Evolutionary conservation across 2,888 invertebrate genomes (phyloP).

Genomic region (Diarsia mendica): DNA sequence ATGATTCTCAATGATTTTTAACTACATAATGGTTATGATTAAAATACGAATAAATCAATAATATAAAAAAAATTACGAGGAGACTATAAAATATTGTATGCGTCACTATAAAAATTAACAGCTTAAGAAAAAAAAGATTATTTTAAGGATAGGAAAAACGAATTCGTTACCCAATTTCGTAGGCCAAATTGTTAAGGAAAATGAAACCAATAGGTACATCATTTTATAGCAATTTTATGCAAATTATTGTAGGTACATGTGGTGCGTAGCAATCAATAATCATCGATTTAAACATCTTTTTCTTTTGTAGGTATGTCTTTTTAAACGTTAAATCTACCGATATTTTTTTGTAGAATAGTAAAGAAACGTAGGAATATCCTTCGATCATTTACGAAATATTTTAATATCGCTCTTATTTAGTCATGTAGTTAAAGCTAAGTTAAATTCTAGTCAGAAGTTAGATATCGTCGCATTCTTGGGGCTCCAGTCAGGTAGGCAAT

Average conservation of each 20-base stretch:
- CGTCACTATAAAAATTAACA: background rate
- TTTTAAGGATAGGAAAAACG: background rate
- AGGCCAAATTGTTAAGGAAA: background rate
- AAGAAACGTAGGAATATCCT: background rate
- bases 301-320: background rate
- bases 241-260: too few species aligned
- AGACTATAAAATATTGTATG: background rate
- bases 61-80: background rate
- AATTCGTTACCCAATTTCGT: background rate
- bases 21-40: background rate
- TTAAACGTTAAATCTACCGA: background rate
- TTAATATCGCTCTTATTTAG: constrained; percentile 11
- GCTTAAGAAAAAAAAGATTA: background rate
- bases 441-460: background rate
- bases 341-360: constrained; percentile 14
- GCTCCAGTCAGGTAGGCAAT: background rate
- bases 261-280: background rate
- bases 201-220: background rate
- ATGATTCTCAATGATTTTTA: constrained; percentile 1
- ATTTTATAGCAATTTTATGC: background rate
- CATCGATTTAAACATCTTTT: constrained; percentile 4
- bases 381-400: constrained; percentile 7
- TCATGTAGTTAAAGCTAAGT: background rate
- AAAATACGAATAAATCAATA: background rate
- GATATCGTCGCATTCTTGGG: background rate